These are phyloP conservation scores for Drosophila dunni DNA, from an alignment of 1,140 invertebrate species.

Conservation along the genomic window DNA sequence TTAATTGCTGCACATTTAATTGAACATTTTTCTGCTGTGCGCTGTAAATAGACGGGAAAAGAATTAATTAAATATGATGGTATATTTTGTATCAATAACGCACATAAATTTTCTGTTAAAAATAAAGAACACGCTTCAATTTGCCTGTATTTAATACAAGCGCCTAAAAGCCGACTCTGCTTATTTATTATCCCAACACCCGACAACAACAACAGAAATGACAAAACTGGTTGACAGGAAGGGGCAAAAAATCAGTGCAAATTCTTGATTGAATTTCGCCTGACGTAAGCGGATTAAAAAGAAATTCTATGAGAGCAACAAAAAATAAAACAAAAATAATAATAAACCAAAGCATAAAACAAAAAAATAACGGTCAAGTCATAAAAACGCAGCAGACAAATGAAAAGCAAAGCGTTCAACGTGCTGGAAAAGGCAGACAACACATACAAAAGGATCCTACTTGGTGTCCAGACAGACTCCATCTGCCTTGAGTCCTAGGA, in stretches of 20 bases:
- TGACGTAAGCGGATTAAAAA: slow-evolving; percentile 72
- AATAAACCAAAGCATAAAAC: slow-evolving; percentile 56
- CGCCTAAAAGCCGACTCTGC: slow-evolving; percentile 44
- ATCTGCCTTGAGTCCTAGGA: slow-evolving; percentile 21
- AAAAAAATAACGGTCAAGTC: slow-evolving; percentile 59
- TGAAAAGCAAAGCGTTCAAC: slow-evolving; percentile 34
- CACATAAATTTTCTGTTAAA: slow-evolving; percentile 42
- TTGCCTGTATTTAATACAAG: slow-evolving; percentile 46
- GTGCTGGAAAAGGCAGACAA: slow-evolving; percentile 1
- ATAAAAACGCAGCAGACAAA: slow-evolving; percentile 57
- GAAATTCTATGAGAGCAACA: slow-evolving; percentile 54
- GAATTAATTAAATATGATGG: slow-evolving; percentile 15
- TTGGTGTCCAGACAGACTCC: slow-evolving; percentile 7
- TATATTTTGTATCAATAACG: slow-evolving; percentile 38
- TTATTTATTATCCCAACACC: slow-evolving; percentile 44
- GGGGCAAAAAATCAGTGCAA: slow-evolving; percentile 39
- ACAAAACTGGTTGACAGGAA: not conserved
- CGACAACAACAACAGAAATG: not conserved
- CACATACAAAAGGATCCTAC: slow-evolving; percentile 21
- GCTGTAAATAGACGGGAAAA: slow-evolving; percentile 15
- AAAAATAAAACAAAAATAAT: slow-evolving; percentile 45
- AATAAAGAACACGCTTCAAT: slow-evolving; percentile 49
- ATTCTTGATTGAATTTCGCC: slow-evolving; percentile 68
- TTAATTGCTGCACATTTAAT: slow-evolving; percentile 34
- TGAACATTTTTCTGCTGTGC: slow-evolving; percentile 4